Evolutionary conservation across 2,113 vertebrate species (phyloP).

Genomic region (Hipposideros armiger): DNA sequence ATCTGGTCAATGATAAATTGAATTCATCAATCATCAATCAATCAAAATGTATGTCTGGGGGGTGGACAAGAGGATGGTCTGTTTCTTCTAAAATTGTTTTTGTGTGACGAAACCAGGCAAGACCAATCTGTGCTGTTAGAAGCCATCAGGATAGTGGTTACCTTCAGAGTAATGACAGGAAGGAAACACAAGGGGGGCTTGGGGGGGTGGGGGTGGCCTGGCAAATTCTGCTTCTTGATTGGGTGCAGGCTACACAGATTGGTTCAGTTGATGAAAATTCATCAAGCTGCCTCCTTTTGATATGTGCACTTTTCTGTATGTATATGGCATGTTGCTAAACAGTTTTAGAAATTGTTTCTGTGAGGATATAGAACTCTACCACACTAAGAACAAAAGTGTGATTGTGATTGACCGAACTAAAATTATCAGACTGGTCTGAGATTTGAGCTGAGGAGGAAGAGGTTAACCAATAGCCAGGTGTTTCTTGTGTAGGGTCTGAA

Average conservation of each 20-base stretch:
- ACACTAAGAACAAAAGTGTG: not conserved
- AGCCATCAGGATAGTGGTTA: not conserved
- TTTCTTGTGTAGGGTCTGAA: not conserved
- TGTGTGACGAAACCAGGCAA: not conserved
- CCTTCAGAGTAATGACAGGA: not conserved
- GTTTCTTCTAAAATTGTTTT: conserved; percentile 47
- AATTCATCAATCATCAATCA: not conserved
- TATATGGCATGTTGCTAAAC: not conserved
- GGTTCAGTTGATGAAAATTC: not conserved
- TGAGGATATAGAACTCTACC: not conserved
- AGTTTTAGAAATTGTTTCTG: conserved; percentile 47
- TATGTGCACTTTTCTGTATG: not conserved
- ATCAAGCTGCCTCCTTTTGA: conserved; percentile 13
- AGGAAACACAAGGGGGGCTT: not conserved
- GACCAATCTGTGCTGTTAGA: not conserved
- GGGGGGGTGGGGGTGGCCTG: no score
- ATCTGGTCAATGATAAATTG: conserved; percentile 1
- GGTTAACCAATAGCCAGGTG: conserved; percentile 66
- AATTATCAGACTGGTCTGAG: conserved; percentile 40
- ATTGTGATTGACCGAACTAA: conserved; percentile 39
- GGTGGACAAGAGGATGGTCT: not conserved
- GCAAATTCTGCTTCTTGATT: conserved; percentile 27
- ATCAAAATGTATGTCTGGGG: not conserved
- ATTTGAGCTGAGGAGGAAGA: conserved; percentile 67
- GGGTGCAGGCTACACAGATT: not conserved